A percentile compares a stretch with the other conserved stretches of the same genome.
Evolutionary conservation across 53 echinoderm and acorn worm species (phyloP).

Genomic region (Actinopyga echinites): DNA sequence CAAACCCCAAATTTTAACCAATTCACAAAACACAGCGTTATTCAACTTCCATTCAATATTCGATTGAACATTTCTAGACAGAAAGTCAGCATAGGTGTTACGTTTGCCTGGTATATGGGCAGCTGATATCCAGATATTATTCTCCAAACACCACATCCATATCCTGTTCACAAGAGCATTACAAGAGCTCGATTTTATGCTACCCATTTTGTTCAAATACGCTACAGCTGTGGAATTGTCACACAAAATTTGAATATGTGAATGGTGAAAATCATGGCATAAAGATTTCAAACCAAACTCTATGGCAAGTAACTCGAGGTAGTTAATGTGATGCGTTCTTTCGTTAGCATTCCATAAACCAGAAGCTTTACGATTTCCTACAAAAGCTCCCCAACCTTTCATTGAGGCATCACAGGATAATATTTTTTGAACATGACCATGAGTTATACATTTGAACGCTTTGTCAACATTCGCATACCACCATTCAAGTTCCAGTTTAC

Average conservation of each 20-base stretch:
- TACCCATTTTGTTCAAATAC: slow-evolving; percentile 54
- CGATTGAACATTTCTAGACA: slow-evolving; percentile 9
- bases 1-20: neutral
- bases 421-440: neutral
- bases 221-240: slow-evolving; percentile 55
- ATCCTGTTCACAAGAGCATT: slow-evolving; percentile 19
- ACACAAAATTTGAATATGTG: slow-evolving; percentile 21
- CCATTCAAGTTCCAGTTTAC: slow-evolving; percentile 44
- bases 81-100: slow-evolving; percentile 32
- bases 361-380: neutral
- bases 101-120: slow-evolving; percentile 38
- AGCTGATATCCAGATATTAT: slow-evolving; percentile 35
- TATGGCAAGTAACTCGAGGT: slow-evolving; percentile 44
- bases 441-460: neutral
- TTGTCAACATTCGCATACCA: slow-evolving; percentile 45
- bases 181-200: slow-evolving; percentile 28
- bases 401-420: slow-evolving; percentile 48
- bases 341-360: slow-evolving; percentile 58
- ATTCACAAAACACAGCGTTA: neutral
- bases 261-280: neutral
- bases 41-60: slow-evolving; percentile 54
- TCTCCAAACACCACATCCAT: slow-evolving; percentile 37
- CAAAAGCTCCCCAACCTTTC: slow-evolving; percentile 50
- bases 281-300: slow-evolving; percentile 46
- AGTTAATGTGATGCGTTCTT: slow-evolving; percentile 28